Base-by-base conservation (phyloP, 2,888 invertebrate species). In the Branchellion lobata region DNA sequence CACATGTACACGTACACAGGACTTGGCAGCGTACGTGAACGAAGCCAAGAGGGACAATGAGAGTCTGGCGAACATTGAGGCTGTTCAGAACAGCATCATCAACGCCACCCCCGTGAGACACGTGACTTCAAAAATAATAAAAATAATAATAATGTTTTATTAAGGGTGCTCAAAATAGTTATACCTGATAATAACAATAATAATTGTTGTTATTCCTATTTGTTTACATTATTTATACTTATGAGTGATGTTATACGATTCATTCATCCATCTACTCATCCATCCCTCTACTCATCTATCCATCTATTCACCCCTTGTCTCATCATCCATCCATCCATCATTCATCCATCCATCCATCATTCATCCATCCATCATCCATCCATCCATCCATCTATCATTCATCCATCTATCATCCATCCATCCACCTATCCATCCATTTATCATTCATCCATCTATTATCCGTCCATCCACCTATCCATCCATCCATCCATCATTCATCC, bases 31-130 rank as follows among this genome's bases (percentile, higher is more conserved):
- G 85, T 99, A 95, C 88, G 95, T 98, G 81, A 99, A 99, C 88
- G 99, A 99, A 90, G 95, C 96, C 76, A 97, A 96, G 85, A 90
- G 98, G 78, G 99, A 99, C 88, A 94, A 94, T 79, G 98, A 98
- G 87, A 94, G 94, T 83, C 90, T 96, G 80, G 92, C 93, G 82
- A 91, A 96, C 81, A 93, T 98, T 84, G 91, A 92, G 83, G 94
- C 95, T 89, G 93, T 98, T 78, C 94, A 96, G 90, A 91, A 91
- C 84, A 89, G 85, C 85, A 85, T 81, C 14, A 79, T 61, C 24
- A 24, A 34, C 31, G 5, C 24, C n/a, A n/a, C 40, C 18, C 36
- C 24, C 11, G 47, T 78, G 36, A 14, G 34, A 14, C 1, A 14
- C 14, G 40, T 40, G 40, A n/a, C n/a, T n/a, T n/a, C n/a, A n/a